phyloP scores from a whole-genome alignment of 2,888 invertebrate species.

The Sesia apiformis region DNA sequence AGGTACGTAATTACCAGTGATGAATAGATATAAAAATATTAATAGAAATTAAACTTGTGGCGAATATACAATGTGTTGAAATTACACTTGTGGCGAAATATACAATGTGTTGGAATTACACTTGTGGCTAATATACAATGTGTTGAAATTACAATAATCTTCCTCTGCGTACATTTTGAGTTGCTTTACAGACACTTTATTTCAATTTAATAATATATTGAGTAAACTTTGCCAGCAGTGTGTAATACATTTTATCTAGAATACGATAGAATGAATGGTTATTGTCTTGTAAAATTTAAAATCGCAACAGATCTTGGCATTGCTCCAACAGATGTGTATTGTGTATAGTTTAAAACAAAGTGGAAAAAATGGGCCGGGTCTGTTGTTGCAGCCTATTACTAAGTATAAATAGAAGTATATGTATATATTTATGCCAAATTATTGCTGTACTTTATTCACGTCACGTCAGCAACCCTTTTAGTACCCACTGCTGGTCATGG shows the following conservation, averaged over 20 bases:
- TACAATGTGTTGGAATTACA: too few relatives aligned
- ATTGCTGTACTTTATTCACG: neutral
- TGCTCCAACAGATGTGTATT: neutral
- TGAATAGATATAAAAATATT: too few relatives aligned
- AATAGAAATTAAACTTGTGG: too few relatives aligned
- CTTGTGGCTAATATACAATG: too few relatives aligned
- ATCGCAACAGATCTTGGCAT: neutral
- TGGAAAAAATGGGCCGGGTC: neutral
- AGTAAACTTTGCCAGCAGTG: too few relatives aligned
- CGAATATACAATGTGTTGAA: too few relatives aligned
- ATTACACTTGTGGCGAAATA: too few relatives aligned
- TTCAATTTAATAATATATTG: too few relatives aligned
- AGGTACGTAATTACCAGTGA: too few relatives aligned
- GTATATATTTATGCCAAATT: neutral
- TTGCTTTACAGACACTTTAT: too few relatives aligned
- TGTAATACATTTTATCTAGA: neutral
- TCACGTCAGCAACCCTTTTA: neutral
- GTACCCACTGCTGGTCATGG: neutral
- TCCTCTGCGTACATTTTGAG: too few relatives aligned
- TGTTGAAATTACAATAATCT: too few relatives aligned
- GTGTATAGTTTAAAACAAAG: neutral
- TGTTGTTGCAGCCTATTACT: neutral
- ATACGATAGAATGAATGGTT: neutral
- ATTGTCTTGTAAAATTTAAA: neutral
- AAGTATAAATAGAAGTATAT: neutral